A percentile compares a stretch with the other conserved stretches of the same genome.
phyloP scores from a whole-genome alignment of 1,140 invertebrate genomes.

The Bombus polaris region DNA sequence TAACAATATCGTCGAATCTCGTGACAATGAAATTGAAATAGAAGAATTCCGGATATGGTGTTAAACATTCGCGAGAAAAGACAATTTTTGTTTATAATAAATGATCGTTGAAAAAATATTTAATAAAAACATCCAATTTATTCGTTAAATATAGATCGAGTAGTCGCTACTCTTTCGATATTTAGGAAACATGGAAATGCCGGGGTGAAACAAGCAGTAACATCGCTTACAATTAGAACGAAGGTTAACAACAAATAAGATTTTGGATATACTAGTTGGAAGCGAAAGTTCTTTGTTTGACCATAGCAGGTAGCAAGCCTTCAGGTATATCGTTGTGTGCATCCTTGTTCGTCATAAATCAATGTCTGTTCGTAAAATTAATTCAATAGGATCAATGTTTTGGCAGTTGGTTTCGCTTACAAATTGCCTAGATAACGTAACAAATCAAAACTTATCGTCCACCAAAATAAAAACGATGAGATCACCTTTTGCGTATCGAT shows the following conservation, averaged over 20 bases:
- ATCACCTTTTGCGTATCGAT: too few species aligned
- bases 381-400: constrained; percentile 63
- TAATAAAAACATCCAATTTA: too few species aligned
- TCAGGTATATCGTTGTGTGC: neutral
- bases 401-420: constrained; percentile 59
- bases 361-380: constrained; percentile 62
- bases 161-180: too few species aligned
- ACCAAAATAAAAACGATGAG: neutral
- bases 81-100: too few species aligned
- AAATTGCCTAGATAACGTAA: constrained; percentile 50
- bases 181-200: too few species aligned
- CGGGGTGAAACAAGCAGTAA: neutral
- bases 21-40: too few species aligned
- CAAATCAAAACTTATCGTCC: constrained; percentile 19
- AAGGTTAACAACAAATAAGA: neutral
- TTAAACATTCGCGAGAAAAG: too few species aligned
- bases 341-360: constrained; percentile 66
- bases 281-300: constrained; percentile 64
- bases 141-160: too few species aligned
- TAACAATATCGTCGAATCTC: too few species aligned
- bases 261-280: constrained; percentile 19
- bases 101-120: too few species aligned
- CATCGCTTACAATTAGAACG: neutral
- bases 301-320: constrained; percentile 57
- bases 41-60: too few species aligned